phyloP scores from a whole-genome alignment of 2,113 vertebrate genomes.

The Merops nubicus region DNA sequence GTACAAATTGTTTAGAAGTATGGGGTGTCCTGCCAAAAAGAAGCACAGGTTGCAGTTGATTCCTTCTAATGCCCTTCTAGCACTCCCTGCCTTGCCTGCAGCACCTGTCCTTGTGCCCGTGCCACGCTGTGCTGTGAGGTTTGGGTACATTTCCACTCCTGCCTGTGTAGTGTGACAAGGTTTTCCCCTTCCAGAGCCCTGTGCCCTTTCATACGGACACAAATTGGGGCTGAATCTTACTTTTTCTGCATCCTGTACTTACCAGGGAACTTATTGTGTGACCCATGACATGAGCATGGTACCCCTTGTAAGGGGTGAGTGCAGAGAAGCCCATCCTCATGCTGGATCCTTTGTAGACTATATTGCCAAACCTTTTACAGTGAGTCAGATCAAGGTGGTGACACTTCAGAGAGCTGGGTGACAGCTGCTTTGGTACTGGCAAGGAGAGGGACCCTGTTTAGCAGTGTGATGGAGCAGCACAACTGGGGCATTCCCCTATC shows the following conservation, averaged over 20 bases:
- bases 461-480: accelerated
- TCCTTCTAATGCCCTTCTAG: background rate
- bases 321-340: background rate
- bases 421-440: background rate
- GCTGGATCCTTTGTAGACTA: background rate
- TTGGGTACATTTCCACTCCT: background rate
- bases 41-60: background rate
- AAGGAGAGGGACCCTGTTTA: background rate
- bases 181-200: background rate
- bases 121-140: background rate
- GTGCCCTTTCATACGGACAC: background rate
- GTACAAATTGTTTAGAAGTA: too few relatives aligned
- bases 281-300: background rate
- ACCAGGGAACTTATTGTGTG: background rate
- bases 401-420: background rate
- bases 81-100: background rate
- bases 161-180: background rate
- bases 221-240: background rate
- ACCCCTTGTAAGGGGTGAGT: background rate
- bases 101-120: background rate
- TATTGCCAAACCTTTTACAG: background rate
- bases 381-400: background rate
- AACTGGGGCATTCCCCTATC: background rate
- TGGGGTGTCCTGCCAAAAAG: background rate
- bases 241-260: background rate